These are phyloP conservation scores for Scyliorhinus canicula DNA, from an alignment of 2,797 vertebrate species.

Conservation along the genomic window DNA sequence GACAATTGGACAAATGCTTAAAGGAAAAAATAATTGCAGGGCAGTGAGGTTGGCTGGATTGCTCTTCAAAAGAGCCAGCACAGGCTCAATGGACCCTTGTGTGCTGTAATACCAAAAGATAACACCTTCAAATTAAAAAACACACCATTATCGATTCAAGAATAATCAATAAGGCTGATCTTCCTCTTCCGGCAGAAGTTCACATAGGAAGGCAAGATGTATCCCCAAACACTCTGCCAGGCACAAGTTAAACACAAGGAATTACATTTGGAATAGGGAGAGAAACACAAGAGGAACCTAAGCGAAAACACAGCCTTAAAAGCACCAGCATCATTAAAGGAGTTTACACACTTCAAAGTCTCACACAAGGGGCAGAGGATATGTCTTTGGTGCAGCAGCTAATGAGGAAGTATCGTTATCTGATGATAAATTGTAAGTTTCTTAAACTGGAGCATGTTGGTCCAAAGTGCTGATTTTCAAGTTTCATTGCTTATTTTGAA, in stretches of 20 bases:
- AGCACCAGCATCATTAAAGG: not conserved
- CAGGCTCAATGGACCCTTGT: not conserved
- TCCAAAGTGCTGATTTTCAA: not conserved
- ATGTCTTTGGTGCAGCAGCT: not conserved
- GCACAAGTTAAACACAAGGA: not conserved
- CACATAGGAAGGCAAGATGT: not conserved
- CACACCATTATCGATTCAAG: not conserved
- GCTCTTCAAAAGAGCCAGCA: not conserved
- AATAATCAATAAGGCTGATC: not conserved
- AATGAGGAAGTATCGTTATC: not conserved
- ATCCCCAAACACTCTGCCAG: not conserved
- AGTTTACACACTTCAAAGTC: not conserved
- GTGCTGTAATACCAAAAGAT: not conserved
- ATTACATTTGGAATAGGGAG: not conserved
- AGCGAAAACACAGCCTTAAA: not conserved
- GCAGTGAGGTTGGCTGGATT: not conserved
- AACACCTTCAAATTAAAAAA: not conserved
- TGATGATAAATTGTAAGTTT: not conserved
- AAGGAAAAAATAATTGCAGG: not conserved
- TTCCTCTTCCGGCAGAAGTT: not conserved
- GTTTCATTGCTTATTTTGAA: not conserved
- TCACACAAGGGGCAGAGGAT: not conserved
- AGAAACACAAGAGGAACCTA: not conserved
- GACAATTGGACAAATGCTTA: not conserved
- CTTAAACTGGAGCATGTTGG: not conserved